Conservation (phyloP, 2,113 vertebrate species). For the Trachemys scripta region DNA sequence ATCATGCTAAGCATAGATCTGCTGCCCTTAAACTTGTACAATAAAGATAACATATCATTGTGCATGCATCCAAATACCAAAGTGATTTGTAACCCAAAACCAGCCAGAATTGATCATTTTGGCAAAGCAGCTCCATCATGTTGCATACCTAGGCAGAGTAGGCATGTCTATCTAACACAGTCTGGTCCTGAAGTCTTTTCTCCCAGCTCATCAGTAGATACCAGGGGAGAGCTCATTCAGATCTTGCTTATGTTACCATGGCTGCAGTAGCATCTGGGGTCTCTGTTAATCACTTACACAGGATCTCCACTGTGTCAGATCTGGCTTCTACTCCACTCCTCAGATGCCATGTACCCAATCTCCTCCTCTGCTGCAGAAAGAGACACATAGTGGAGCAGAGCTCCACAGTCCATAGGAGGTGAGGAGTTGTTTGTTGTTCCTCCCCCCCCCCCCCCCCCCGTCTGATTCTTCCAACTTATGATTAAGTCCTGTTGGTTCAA, state of each 20-base stretch:
- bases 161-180: not conserved
- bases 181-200: not conserved
- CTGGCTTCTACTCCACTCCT: constrained; percentile 27
- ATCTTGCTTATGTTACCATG: not conserved
- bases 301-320: constrained; percentile 22
- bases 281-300: constrained; percentile 2
- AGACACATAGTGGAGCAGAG: not conserved
- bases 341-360: not conserved
- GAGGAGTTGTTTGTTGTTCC: not conserved
- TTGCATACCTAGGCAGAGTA: not conserved
- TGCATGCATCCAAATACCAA: too few species aligned
- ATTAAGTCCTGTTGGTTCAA: constrained; percentile 40
- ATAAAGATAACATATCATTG: too few species aligned
- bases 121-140: not conserved
- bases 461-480: too few species aligned
- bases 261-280: not conserved
- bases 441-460: constrained; percentile 26
- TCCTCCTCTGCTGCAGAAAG: constrained; percentile 26
- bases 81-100: not conserved
- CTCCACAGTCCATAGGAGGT: not conserved
- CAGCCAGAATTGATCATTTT: not conserved
- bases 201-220: not conserved
- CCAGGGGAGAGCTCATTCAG: not conserved
- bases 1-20: too few species aligned
- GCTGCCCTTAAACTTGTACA: too few species aligned